Conservation (phyloP, 2,888 invertebrate species). For the Caenorhabditis panamensis region DNA sequence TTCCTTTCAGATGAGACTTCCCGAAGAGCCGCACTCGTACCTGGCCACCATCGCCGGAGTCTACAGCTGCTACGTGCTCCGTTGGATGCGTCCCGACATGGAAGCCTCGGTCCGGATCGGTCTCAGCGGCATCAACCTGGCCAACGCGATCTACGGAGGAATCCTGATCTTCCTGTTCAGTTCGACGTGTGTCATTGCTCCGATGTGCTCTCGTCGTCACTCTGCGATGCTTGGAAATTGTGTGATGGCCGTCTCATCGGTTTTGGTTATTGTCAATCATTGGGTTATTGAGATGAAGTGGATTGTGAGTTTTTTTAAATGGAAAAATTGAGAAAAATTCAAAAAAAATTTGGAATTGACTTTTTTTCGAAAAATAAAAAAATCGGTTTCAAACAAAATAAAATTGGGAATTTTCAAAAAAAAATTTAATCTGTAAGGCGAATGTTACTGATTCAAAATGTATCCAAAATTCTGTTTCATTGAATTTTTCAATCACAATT, state of each 20-base stretch:
- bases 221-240: constrained; percentile 32
- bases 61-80: constrained; percentile 29
- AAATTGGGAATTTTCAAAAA: too few species aligned
- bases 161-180: constrained; percentile 14
- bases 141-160: constrained; percentile 15
- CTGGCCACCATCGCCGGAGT: constrained; percentile 3
- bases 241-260: constrained; percentile 36
- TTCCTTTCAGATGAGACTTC: too few species aligned
- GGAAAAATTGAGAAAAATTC: background rate
- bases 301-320: constrained; percentile 12
- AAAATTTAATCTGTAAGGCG: too few species aligned
- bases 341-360: background rate
- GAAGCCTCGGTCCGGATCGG: constrained; percentile 5
- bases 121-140: constrained; percentile 24
- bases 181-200: background rate
- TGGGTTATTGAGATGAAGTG: constrained; percentile 32
- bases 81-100: constrained; percentile 42
- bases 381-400: too few species aligned
- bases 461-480: too few species aligned
- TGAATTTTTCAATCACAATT: too few species aligned
- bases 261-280: constrained; percentile 34
- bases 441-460: too few species aligned
- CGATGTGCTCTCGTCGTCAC: background rate
- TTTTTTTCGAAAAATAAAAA: too few species aligned
- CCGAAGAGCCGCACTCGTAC: too few species aligned